These are phyloP conservation scores for Lepidochitona cinerea DNA, from an alignment of 2,888 invertebrate genomes.

Conservation along the genomic window DNA sequence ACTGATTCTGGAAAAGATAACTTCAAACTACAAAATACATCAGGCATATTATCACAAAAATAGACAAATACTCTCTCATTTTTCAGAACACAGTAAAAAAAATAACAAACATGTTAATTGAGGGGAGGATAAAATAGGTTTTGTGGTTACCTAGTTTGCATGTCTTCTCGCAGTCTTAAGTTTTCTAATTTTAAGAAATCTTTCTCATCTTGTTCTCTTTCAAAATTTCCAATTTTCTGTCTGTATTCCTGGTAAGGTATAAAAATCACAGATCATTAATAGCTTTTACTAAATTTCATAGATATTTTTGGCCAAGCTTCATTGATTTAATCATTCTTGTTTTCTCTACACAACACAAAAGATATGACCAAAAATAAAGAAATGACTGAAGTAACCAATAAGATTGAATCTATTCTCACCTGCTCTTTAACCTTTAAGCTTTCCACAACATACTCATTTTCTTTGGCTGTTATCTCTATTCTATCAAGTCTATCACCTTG, in stretches of 20 bases:
- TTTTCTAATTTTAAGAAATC: conserved; percentile 52
- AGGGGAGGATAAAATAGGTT: neutral
- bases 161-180: conserved; percentile 52
- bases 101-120: neutral
- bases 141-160: conserved; percentile 56
- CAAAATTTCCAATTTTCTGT: conserved; percentile 45
- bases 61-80: no score
- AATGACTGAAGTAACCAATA: no score
- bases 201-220: conserved; percentile 51
- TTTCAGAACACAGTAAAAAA: no score
- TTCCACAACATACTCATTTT: conserved; percentile 56
- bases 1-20: conserved; percentile 62
- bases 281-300: no score
- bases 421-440: conserved; percentile 62
- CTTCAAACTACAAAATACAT: no score
- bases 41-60: no score
- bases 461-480: conserved; percentile 60
- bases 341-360: no score
- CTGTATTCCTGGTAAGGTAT: conserved; percentile 48
- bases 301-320: no score
- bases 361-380: no score
- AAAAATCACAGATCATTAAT: no score
- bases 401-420: conserved; percentile 32
- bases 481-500: conserved; percentile 58
- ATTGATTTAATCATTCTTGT: no score